Evolutionary conservation across 2,797 vertebrate species (phyloP), one percentile per base, ranked within the genome.

Genomic region (Pseudochirops corinnae): DNA sequence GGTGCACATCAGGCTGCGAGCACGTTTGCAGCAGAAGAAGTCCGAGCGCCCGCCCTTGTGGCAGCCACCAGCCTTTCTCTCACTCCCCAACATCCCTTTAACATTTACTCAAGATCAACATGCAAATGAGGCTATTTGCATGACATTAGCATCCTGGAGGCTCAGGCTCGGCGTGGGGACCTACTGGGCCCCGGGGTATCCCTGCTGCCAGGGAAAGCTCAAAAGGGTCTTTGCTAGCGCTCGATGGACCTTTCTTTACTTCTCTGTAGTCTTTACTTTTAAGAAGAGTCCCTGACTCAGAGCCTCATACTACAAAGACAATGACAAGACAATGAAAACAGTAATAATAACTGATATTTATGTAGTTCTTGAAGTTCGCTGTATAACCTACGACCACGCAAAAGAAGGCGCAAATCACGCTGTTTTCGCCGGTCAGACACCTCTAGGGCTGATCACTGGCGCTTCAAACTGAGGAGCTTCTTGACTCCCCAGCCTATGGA

Each of bases 91-190:
- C 52, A 0, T 1, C 33, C 39, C 55, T 16, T 39, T 16, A 39
- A 24, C 57, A 12, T 57, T 93, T 57, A 50, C 28, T 29, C 26
- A 21, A 98, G 96, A 97, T 97, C 95, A 82, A 98, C 33, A 91
- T 96, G 97, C 95, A 92, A 98, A 96, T 55, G 96, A 97, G 56
- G 55, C 95, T 92, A 60, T 97, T 97, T 96, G 94, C 95, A 96
- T 82, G 95, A 95, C 87, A 91, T 97, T 97, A 97, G 93, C 97
- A 95, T 95, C 90, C 93, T 82, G 58, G 91, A 4, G 9, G 55
- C 56, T 57, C 6, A 0, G 57, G 28, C 33, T 21, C 33, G 24
- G 29, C 0, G 9, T 26, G 39, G 74, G 74, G 74, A 87, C 74
- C 74, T 87, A 87, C 74, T 11, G 21, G 74, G 39, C 74, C 39